These are phyloP conservation scores for Clarias batrachus DNA, from an alignment of 2,113 vertebrate genomes.

Conservation along the genomic window DNA sequence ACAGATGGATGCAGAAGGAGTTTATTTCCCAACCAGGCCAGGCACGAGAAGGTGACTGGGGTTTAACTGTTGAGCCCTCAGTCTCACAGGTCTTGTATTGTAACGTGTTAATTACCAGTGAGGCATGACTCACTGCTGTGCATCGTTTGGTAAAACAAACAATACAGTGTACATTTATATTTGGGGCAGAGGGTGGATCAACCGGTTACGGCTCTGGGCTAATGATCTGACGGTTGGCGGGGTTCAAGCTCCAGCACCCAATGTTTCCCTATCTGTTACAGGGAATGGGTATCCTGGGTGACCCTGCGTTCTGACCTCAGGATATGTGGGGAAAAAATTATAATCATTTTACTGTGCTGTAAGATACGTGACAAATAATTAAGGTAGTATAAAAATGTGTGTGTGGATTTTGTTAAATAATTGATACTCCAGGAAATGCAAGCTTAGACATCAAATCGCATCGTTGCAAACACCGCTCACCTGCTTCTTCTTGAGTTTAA, in stretches of 20 bases:
- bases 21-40: neutral
- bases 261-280: no score
- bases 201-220: no score
- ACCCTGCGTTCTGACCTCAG: no score
- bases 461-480: constrained; percentile 64
- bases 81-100: neutral
- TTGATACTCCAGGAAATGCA: neutral
- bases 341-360: no score
- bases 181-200: no score
- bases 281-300: no score
- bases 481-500: constrained; percentile 98
- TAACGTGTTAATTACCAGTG: neutral
- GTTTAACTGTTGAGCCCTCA: neutral
- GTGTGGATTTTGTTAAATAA: neutral
- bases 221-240: no score
- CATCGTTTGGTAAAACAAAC: neutral
- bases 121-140: neutral
- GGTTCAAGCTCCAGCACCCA: no score
- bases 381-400: neutral
- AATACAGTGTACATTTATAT: neutral
- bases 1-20: neutral
- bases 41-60: neutral
- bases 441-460: neutral
- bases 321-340: no score
- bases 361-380: no score